Base-by-base conservation (phyloP, 35 echinoderm and acorn worm species). In the Stichopus chloronotus region DNA sequence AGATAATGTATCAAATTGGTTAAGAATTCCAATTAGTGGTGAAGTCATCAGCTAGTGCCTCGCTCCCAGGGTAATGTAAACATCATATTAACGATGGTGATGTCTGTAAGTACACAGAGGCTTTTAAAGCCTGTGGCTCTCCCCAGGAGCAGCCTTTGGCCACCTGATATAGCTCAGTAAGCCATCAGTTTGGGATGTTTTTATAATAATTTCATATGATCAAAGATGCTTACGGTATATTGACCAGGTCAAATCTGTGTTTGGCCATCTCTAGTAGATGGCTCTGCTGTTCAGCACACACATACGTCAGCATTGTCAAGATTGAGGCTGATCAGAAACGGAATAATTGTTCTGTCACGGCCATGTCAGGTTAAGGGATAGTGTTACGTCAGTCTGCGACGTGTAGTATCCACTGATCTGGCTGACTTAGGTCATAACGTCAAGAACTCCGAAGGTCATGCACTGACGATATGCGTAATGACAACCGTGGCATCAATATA, bases 31-130 rank as follows among this genome's bases (percentile, higher is more conserved):
- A 83, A 83, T 83, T 83, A 83, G 53, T 8, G 30, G 52, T 55
- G 80, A 52, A 83, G 80, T 83, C 80, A 14, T 55, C 10, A 54
- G 80, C 80, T 56, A 83, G 30, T 1, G 30, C n/a, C 80, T 55
- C 17, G 80, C 55, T 83, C 80, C 80, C 55, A 56, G 80, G 80
- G 80, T 56, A 83, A 56, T 83, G 80, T 83, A 83, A 83, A 83
- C 52, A 83, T 83, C 55, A 52, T 83, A 83, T 83, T 55, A 83
- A 56, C 55, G 1, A 83, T 55, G 16, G 20, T 55, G n/a, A 19
- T 53, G 80, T 55, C 80, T 56, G 61, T 57, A 56, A 43, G 80
- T 83, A 56, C 80, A 83, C 12, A 17, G 55, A 83, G 10, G 80
- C 80, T 83, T 83, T 83, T 55, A 65, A 65, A 65, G 61, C 61